A percentile compares a stretch with the other conserved stretches of the same genome.
Conservation (phyloP, 2,797 vertebrate genomes). For the Sebastiscus tertius region DNA sequence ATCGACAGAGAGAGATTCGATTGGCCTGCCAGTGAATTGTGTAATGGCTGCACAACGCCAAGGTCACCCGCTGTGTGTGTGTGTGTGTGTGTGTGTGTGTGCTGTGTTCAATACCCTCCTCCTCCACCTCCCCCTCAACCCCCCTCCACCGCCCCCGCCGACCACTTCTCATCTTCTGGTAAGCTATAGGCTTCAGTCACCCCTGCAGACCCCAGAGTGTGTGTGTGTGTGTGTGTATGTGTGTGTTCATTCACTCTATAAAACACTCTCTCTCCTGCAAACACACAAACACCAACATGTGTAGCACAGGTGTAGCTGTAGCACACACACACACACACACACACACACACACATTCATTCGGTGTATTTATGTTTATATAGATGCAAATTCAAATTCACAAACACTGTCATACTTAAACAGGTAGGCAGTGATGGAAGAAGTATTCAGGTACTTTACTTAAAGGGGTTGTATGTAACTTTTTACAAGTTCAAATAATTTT, state of each 20-base stretch:
- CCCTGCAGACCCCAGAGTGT: conserved; percentile 44
- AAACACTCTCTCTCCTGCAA: conserved; percentile 1
- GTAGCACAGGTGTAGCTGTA: background rate
- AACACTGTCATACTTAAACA: too few species aligned
- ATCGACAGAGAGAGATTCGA: conserved; percentile 95
- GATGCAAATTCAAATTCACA: background rate
- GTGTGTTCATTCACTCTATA: conserved; percentile 11
- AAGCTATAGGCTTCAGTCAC: conserved; percentile 61
- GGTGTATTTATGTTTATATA: background rate
- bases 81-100: conserved; percentile 34
- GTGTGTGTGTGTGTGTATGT: background rate
- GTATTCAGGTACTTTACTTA: background rate
- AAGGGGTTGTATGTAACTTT: too few species aligned
- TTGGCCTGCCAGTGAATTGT: conserved; percentile 95
- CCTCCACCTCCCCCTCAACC: conserved; percentile 4
- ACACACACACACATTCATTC: background rate
- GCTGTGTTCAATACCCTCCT: conserved; percentile 67
- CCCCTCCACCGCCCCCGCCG: background rate
- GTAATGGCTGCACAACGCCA: conserved; percentile 94
- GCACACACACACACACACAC: too few species aligned
- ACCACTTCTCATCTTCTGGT: conserved; percentile 65
- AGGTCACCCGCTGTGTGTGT: conserved; percentile 86
- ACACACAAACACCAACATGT: background rate
- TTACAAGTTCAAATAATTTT: too few species aligned
- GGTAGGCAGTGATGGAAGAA: background rate